These are phyloP conservation scores for Bombus balteatus DNA, from an alignment of 1,140 invertebrate species.

Conservation along the genomic window DNA sequence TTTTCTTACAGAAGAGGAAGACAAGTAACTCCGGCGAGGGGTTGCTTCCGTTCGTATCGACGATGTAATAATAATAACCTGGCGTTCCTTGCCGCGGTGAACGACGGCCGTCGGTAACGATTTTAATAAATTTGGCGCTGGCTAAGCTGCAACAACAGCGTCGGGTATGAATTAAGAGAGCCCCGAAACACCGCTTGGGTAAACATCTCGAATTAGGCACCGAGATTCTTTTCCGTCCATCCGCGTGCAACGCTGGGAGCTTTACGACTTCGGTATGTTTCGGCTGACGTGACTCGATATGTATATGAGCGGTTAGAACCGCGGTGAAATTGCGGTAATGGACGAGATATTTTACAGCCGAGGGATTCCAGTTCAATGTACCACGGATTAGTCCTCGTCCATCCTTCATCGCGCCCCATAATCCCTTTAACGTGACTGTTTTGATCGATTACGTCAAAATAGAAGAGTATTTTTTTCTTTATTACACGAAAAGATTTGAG, in stretches of 20 bases:
- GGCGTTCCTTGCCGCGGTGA: not conserved
- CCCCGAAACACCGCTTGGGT: slow-evolving; percentile 68
- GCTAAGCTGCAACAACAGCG: slow-evolving; percentile 75
- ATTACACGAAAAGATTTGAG: not conserved
- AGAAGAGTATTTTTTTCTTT: not conserved
- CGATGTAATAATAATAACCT: slow-evolving; percentile 52
- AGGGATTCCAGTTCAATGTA: slow-evolving; percentile 40
- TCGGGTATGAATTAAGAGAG: slow-evolving; percentile 73
- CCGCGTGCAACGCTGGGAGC: slow-evolving; percentile 51
- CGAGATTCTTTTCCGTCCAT: slow-evolving; percentile 69
- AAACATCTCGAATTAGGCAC: slow-evolving; percentile 77
- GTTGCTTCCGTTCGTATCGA: not conserved
- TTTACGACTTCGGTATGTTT: slow-evolving; percentile 70
- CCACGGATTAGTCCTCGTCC: slow-evolving; percentile 22
- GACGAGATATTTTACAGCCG: slow-evolving; percentile 61
- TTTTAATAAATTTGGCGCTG: slow-evolving; percentile 74
- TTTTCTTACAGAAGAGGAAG: too few species aligned
- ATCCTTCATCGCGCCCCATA: slow-evolving; percentile 10
- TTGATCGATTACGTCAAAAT: slow-evolving; percentile 20
- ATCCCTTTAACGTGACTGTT: slow-evolving; percentile 13
- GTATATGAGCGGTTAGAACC: slow-evolving; percentile 51
- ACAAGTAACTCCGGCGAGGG: too few species aligned
- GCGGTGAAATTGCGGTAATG: slow-evolving; percentile 61
- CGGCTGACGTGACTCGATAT: slow-evolving; percentile 39
- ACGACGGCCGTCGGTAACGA: slow-evolving; percentile 53